phyloP scores from a whole-genome alignment of 2,113 vertebrate genomes.

The Upupa epops region DNA sequence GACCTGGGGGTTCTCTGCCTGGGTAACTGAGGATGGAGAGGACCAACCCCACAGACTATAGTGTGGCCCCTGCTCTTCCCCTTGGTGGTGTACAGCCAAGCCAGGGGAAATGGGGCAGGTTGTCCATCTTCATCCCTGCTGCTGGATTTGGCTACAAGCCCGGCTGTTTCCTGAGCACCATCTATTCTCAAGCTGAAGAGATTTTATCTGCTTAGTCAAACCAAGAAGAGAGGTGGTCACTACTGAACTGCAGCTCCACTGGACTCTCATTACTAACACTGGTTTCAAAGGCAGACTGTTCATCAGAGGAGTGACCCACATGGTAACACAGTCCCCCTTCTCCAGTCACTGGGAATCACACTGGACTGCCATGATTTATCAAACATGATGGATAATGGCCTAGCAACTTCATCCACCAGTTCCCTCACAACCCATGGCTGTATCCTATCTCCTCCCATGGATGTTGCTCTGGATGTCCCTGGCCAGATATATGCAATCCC shows the following conservation, averaged over 20 bases:
- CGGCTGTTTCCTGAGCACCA: background rate
- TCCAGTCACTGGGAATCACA: background rate
- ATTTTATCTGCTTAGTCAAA: background rate
- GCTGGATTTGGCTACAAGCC: background rate
- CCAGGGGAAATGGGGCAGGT: background rate
- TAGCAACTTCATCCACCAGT: no score
- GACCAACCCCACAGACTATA: background rate
- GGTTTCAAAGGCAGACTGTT: constrained; percentile 30
- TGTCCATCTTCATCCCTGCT: background rate
- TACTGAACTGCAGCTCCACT: background rate
- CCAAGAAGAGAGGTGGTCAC: background rate
- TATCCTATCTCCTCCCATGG: no score
- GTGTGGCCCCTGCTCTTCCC: background rate
- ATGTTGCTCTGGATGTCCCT: no score
- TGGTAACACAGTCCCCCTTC: constrained; percentile 1
- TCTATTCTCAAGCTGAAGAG: background rate
- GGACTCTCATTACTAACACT: background rate
- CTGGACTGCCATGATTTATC: no score
- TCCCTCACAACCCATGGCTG: no score
- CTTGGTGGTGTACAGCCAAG: background rate
- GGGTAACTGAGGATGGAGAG: background rate
- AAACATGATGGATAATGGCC: no score
- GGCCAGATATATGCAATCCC: no score
- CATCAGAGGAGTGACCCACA: constrained; percentile 22
- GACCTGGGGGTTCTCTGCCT: background rate